Percentiles rank a stretch among this genome's conserved stretches.
phyloP scores from a whole-genome alignment of 2,113 vertebrate genomes.

The Nematolebias whitei region DNA sequence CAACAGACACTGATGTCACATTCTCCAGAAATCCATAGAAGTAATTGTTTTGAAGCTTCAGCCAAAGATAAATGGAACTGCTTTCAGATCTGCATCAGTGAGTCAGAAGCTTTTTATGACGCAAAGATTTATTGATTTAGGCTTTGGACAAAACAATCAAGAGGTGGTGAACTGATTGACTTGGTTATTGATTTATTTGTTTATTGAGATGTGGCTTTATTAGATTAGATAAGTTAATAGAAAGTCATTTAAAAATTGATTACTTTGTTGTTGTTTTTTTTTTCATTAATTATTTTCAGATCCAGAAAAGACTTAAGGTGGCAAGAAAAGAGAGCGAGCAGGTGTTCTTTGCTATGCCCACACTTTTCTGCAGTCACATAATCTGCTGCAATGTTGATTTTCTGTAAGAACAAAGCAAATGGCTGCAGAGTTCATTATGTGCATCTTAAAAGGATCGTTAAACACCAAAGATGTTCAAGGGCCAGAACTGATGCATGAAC shows the following conservation, averaged over 20 bases:
- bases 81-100: not conserved
- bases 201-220: slow-evolving; percentile 23
- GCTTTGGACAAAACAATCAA: slow-evolving; percentile 44
- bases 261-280: slow-evolving; percentile 16
- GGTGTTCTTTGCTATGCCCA: not conserved
- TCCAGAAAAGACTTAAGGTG: not conserved
- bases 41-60: not conserved
- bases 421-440: not conserved
- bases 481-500: slow-evolving; percentile 2
- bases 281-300: not conserved
- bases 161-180: slow-evolving; percentile 49
- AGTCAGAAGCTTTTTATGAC: slow-evolving; percentile 12
- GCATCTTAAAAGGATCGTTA: slow-evolving; percentile 15
- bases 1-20: not conserved
- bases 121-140: slow-evolving; percentile 29
- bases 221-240: slow-evolving; percentile 33
- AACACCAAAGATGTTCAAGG: slow-evolving; percentile 2
- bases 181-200: slow-evolving; percentile 45
- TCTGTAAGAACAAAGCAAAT: slow-evolving; percentile 3
- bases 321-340: not conserved
- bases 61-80: not conserved
- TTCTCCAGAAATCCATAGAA: not conserved
- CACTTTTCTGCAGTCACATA: not conserved
- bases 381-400: not conserved
- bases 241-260: slow-evolving; percentile 53